Evolutionary conservation across 92 coral and sea anemone species (phyloP).

Genomic region (Blastomussa wellsi): DNA sequence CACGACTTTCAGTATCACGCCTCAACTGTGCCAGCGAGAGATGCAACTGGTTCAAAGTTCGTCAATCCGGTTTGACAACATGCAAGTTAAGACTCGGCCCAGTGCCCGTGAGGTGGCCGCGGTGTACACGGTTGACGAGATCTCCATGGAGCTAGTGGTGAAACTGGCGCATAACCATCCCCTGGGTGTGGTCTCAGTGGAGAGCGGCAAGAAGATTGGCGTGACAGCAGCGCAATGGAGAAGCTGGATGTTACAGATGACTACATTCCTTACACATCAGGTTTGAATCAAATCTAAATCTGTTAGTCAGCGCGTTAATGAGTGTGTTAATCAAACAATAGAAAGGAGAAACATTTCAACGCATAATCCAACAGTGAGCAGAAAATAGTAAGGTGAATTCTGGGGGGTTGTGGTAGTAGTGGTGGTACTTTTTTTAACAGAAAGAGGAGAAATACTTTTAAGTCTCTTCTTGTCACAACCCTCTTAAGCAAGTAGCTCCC

Average conservation of each 20-base stretch:
- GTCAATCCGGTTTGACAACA: slow-evolving; percentile 82
- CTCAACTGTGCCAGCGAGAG: slow-evolving; percentile 86
- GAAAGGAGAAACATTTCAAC: neutral
- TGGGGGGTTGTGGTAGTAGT: too few relatives aligned
- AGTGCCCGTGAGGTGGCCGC: slow-evolving; percentile 99
- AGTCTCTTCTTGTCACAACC: too few relatives aligned
- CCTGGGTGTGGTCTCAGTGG: slow-evolving; percentile 91
- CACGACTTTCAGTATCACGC: slow-evolving; percentile 77
- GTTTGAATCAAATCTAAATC: slow-evolving; percentile 24
- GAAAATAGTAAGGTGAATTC: too few relatives aligned
- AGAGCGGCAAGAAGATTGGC: slow-evolving; percentile 89
- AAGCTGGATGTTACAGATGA: slow-evolving; percentile 97
- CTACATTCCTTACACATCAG: slow-evolving; percentile 95
- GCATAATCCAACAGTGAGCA: neutral
- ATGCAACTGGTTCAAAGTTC: slow-evolving; percentile 85
- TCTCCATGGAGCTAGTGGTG: slow-evolving; percentile 98
- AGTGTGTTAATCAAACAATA: neutral
- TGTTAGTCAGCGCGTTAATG: too few relatives aligned
- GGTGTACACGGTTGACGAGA: slow-evolving; percentile 90
- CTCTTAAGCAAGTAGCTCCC: too few relatives aligned
- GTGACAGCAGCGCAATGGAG: slow-evolving; percentile 93
- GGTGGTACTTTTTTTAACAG: too few relatives aligned
- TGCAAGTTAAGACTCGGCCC: slow-evolving; percentile 91
- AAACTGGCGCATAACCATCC: slow-evolving; percentile 92
- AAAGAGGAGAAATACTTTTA: too few relatives aligned